Base-by-base conservation (phyloP, 2,113 vertebrate species). In the Xenopus laevis region DNA sequence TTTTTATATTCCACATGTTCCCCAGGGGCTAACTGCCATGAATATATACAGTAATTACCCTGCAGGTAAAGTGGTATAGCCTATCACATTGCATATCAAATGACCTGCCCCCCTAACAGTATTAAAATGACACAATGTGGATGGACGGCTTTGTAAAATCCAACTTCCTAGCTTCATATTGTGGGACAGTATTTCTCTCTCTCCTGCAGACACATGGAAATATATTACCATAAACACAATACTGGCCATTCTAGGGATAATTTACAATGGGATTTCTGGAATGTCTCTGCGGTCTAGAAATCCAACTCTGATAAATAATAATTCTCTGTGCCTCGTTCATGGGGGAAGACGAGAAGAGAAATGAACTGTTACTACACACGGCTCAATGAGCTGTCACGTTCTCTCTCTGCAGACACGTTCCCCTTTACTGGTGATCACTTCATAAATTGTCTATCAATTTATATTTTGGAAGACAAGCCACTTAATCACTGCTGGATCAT, bases 401-500 rank as follows among this genome's bases (percentile, higher is more conserved):
- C 30, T 9, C 4, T 7, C 53, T 61, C 21, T 33, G 33, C 55
- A 74, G 64, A 68, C 73, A 68, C 46, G 58, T 30, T 17, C 47
- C 59, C 23, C 53, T 68, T 27, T 68, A 10, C 27, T 53, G 58
- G 58, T 62, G 23, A 52, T 69, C 59, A 69, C 58, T 44, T 55
- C 18, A 27, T 6, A 0, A 65, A 17, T 0, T 13, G 11, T 33
- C 0, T 12, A 65, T 68, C 53, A 70, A 58, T 1, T 79, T 53
- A 46, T 13, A 68, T 61, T 67, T 70, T 17, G 66, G 13, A 59
- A 2, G 30, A 17, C 10, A 65, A 71, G 12, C 50, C 18, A 60
- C 77, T 77, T 79, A 68, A 64, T 65, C 47, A 40, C 65, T 57
- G 27, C 65, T 77, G 59, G 74, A 45, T 70, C 58, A 70, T 77